phyloP scores from a whole-genome alignment of 2,888 invertebrate genomes.

The Chelonus formosanus region DNA sequence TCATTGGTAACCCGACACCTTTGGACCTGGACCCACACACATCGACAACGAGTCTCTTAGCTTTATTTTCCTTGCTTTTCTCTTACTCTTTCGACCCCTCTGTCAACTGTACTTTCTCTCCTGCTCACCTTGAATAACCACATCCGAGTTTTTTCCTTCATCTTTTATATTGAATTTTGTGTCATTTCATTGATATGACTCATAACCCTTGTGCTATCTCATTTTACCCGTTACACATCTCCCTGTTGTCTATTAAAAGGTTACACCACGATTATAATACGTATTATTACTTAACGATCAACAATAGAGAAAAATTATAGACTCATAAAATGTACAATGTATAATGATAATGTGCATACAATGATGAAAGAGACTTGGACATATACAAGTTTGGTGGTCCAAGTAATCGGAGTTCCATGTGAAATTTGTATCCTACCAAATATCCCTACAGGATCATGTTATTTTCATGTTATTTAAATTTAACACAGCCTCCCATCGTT shows the following conservation, averaged over 20 bases:
- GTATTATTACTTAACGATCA: no score
- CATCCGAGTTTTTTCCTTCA: slow-evolving; percentile 12
- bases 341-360: no score
- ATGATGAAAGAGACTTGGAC: slow-evolving; percentile 14
- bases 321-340: no score
- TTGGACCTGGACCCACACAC: slow-evolving; percentile 58
- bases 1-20: slow-evolving; percentile 64
- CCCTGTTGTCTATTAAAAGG: no score
- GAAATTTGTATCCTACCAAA: slow-evolving; percentile 31
- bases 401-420: slow-evolving; percentile 3
- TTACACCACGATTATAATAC: no score
- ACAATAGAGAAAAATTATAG: no score
- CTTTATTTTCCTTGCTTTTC: slow-evolving; percentile 28
- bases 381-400: slow-evolving; percentile 27
- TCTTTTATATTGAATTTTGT: not conserved
- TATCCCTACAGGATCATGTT: slow-evolving; percentile 49
- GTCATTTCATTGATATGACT: not conserved
- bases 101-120: slow-evolving; percentile 23
- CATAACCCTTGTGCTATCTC: not conserved
- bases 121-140: slow-evolving; percentile 25
- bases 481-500: slow-evolving; percentile 49
- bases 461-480: slow-evolving; percentile 61
- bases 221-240: not conserved
- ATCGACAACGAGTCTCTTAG: slow-evolving; percentile 44
- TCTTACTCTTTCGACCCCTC: slow-evolving; percentile 20